Conservation (phyloP, 1,140 invertebrate species). For the Aphelenchoides fujianensis region DNA sequence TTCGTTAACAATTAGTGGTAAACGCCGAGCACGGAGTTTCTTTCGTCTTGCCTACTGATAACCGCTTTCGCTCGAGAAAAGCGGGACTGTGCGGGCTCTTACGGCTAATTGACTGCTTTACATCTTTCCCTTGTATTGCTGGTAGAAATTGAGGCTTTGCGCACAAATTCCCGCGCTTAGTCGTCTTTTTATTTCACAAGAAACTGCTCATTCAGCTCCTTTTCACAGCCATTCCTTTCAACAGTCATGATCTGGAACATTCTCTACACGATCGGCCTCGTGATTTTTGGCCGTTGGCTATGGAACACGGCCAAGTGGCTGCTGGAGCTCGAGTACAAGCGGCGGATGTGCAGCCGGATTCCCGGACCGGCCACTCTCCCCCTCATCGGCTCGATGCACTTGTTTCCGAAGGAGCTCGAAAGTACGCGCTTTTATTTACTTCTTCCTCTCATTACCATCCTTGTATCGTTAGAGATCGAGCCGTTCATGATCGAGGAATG, state of each 20-base stretch:
- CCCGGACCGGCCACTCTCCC: neutral
- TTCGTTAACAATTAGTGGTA: no score
- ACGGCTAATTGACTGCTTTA: no score
- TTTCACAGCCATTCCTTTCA: no score
- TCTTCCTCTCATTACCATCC: neutral
- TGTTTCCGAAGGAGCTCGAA: conserved; percentile 5
- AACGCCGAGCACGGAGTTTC: no score
- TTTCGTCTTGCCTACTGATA: no score
- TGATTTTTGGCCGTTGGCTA: neutral
- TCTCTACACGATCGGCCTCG: neutral
- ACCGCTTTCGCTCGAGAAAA: no score
- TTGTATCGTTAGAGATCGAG: conserved; percentile 3
- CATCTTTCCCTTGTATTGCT: no score
- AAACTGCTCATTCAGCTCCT: no score
- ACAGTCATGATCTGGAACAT: neutral
- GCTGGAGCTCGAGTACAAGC: neutral
- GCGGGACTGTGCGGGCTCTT: no score
- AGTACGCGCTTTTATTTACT: neutral
- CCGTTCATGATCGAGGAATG: neutral
- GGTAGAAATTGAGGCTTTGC: no score
- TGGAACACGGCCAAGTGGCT: neutral
- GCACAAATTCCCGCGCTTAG: no score
- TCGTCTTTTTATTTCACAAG: no score
- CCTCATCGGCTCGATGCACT: neutral
- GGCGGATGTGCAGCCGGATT: neutral